A percentile compares a stretch with the other conserved stretches of the same genome.
Conservation (phyloP, 2,888 invertebrate genomes). For the Bibio marci region DNA sequence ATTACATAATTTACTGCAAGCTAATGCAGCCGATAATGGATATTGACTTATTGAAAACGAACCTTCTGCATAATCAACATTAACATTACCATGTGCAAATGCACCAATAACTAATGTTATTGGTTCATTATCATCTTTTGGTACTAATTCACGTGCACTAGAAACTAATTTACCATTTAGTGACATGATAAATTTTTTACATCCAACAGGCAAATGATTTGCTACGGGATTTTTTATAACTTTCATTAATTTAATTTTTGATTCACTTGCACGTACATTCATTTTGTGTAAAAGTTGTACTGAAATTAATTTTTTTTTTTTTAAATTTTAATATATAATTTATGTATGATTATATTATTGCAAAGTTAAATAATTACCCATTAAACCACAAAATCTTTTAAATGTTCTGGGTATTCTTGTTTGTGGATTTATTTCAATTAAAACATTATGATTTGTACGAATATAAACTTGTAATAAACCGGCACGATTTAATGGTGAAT, state of each 20-base stretch:
- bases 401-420: slow-evolving; percentile 94
- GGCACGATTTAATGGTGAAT: slow-evolving; percentile 91
- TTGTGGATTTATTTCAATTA: slow-evolving; percentile 92
- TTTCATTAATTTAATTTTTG: slow-evolving; percentile 76
- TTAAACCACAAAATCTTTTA: slow-evolving; percentile 89
- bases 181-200: slow-evolving; percentile 76
- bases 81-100: slow-evolving; percentile 91
- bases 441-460: slow-evolving; percentile 78
- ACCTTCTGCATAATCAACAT: slow-evolving; percentile 78
- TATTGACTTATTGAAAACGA: slow-evolving; percentile 87
- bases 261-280: slow-evolving; percentile 77
- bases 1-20: slow-evolving; percentile 86
- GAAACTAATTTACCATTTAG: slow-evolving; percentile 58
- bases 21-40: slow-evolving; percentile 89
- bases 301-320: slow-evolving; percentile 29
- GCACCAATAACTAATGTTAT: slow-evolving; percentile 87
- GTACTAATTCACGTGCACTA: slow-evolving; percentile 62
- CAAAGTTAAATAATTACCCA: slow-evolving; percentile 45
- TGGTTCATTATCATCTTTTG: slow-evolving; percentile 52
- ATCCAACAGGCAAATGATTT: slow-evolving; percentile 87
- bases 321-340: neutral
- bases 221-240: slow-evolving; percentile 94
- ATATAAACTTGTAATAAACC: slow-evolving; percentile 91
- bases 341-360: neutral
- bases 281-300: slow-evolving; percentile 94